These are phyloP conservation scores for Cheilosia vulpina DNA, from an alignment of 2,888 invertebrate genomes.

Conservation along the genomic window DNA sequence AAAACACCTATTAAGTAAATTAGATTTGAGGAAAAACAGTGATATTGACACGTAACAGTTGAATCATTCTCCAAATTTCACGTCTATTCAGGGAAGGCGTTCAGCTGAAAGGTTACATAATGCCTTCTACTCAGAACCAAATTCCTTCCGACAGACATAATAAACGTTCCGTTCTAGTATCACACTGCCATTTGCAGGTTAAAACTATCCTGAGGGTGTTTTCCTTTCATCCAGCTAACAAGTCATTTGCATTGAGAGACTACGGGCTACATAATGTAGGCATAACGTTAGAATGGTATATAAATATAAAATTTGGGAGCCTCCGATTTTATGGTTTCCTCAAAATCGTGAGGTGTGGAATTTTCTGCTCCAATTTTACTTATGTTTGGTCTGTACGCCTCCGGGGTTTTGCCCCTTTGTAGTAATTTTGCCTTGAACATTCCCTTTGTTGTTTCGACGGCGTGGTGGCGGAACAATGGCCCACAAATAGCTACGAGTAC, in stretches of 20 bases:
- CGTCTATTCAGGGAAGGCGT: neutral
- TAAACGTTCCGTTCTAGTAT: conserved; percentile 52
- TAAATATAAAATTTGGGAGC: conserved; percentile 18
- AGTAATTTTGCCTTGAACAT: neutral
- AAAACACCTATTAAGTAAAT: too few species aligned
- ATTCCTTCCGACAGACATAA: conserved; percentile 24
- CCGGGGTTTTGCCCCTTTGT: conserved; percentile 6
- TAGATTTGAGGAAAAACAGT: too few species aligned
- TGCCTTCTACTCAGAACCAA: neutral
- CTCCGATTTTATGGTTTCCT: conserved; percentile 26
- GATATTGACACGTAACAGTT: too few species aligned
- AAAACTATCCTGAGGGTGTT: conserved; percentile 39
- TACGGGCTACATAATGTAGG: neutral
- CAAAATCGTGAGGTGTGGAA: conserved; percentile 55
- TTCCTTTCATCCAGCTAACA: conserved; percentile 19
- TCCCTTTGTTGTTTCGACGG: conserved; percentile 25
- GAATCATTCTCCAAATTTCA: neutral
- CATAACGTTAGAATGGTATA: conserved; percentile 6
- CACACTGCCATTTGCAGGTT: conserved; percentile 46
- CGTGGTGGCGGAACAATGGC: neutral
- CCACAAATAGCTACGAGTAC: conserved; percentile 11
- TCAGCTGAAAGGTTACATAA: neutral
- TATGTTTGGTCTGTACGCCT: conserved; percentile 50
- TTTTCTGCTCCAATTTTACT: conserved; percentile 56
- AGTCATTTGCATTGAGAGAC: conserved; percentile 2